Evolutionary conservation across 2,113 vertebrate species (phyloP), one percentile per base, ranked within the genome.

Genomic region (Eclectus roratus): DNA sequence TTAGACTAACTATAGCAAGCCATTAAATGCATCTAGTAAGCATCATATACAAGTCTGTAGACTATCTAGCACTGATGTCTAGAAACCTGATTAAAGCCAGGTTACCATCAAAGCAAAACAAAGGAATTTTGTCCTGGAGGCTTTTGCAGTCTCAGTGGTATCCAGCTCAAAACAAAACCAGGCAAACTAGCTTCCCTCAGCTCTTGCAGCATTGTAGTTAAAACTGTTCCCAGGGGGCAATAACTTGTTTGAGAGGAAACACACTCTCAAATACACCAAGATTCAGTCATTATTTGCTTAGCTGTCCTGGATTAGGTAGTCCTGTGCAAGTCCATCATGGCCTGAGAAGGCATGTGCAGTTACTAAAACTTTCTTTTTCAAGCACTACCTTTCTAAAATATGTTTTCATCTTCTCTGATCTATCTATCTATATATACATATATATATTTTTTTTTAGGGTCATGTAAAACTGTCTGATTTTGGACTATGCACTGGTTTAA

Each of bases 381-480:
- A 68, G n/a, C 35, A 31, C 27, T 53, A 3, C 28, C 24, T 71
- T 41, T 85, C 35, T 73, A 47, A 95, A 44, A 80, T 28, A 39
- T 41, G 7, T 28, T 88, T 81, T 87, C 15, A 33, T 58, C 10
- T 74, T 94, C 31, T 66, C 33, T 91, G 41, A 10, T 68, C 11
- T 24, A 7, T 33, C 0, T 13, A 1, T 56, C 5, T n/a, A 21
- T 56, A n/a, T 56, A 25, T 50, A 50, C 27, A 2, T 25, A 23
- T n/a, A 56, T 50, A 76, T 20, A 31, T 9, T 70, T 20, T 63
- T 69, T 82, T 91, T 91, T 96, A 99, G 99, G 99, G 99, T 61
- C 99, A 99, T 16, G 99, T 99, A 89, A 99, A 99, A 91, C 97
- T 99, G 76, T 99, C 99, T 35, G 99, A 99, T 95, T 99, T 99